A percentile compares a stretch with the other conserved stretches of the same genome.
Evolutionary conservation across 2,113 vertebrate species (phyloP).

Genomic region (Hydrolagus affinis): DNA sequence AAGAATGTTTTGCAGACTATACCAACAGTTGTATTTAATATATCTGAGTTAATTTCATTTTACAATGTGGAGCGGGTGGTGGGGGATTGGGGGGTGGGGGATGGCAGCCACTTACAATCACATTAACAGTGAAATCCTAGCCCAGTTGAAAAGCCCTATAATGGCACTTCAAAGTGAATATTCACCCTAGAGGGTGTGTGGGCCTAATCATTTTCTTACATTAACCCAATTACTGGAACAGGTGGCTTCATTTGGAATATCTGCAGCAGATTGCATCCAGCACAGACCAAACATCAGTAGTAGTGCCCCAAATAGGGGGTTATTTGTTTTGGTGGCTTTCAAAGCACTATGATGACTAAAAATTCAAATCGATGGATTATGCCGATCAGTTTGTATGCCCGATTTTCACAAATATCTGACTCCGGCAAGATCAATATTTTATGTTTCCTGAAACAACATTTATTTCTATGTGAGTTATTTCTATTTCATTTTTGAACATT

Average conservation of each 20-base stretch:
- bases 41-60: constrained; percentile 36
- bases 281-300: background rate
- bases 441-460: background rate
- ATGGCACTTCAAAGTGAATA: constrained; percentile 45
- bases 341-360: background rate
- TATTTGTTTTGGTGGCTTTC: background rate
- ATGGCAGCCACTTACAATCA: constrained; percentile 31
- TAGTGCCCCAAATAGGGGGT: background rate
- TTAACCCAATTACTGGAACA: constrained; percentile 34
- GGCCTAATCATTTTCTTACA: background rate
- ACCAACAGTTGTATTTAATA: constrained; percentile 38
- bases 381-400: background rate
- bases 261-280: background rate
- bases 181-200: constrained; percentile 38
- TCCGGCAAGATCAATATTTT: background rate
- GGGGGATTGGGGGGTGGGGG: too few relatives aligned
- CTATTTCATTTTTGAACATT: background rate
- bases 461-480: background rate
- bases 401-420: background rate
- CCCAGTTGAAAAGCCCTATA: constrained; percentile 33
- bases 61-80: constrained; percentile 32
- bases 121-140: constrained; percentile 44
- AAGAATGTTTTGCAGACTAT: constrained; percentile 38
- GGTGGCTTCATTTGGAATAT: constrained; percentile 36
- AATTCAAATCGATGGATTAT: background rate